phyloP scores from a whole-genome alignment of 2,113 vertebrate species.

The Corapipo altera region DNA sequence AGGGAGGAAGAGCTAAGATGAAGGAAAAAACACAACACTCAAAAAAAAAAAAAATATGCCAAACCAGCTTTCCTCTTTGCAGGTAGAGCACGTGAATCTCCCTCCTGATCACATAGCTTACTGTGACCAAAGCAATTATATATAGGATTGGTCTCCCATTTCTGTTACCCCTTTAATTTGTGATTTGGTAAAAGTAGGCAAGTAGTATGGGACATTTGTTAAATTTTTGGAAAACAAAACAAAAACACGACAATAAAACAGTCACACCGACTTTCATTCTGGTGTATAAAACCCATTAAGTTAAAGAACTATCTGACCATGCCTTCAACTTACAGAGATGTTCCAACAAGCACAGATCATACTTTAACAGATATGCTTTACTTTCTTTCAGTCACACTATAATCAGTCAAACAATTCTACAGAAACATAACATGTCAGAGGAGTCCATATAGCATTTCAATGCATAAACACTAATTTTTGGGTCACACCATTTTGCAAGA shows the following conservation, averaged over 20 bases:
- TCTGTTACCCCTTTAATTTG: not conserved
- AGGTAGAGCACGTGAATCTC: not conserved
- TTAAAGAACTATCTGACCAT: not conserved
- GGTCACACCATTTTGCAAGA: not conserved
- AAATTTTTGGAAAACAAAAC: not conserved
- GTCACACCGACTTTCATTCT: not conserved
- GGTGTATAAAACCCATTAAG: not conserved
- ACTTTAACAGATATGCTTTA: not conserved
- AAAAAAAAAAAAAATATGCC: not conserved
- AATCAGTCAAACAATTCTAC: not conserved
- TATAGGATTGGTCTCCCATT: not conserved
- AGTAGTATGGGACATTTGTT: not conserved
- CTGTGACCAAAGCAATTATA: not conserved
- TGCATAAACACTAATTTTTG: not conserved
- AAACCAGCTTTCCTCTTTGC: not conserved
- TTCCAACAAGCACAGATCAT: not conserved
- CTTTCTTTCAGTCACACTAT: not conserved
- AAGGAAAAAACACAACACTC: not conserved
- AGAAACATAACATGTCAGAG: not conserved
- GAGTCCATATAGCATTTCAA: not conserved
- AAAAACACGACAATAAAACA: not conserved
- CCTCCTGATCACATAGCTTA: not conserved
- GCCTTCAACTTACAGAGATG: not conserved
- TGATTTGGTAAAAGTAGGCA: not conserved
- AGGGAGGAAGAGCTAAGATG: not conserved